Conservation (phyloP, 2,888 invertebrate species). For the Agriopis marginaria region DNA sequence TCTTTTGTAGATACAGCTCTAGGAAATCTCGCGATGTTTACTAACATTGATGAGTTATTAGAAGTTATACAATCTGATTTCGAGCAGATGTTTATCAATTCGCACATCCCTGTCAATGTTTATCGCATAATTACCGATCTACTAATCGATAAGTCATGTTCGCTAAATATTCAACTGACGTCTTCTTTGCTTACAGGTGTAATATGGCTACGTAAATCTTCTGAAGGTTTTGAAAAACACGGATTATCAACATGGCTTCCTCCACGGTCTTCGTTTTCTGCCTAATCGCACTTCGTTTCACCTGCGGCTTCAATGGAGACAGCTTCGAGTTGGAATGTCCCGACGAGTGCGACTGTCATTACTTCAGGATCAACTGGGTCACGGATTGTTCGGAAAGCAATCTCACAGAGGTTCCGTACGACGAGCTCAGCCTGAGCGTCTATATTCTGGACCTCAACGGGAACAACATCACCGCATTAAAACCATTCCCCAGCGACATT, state of each 20-base stretch:
- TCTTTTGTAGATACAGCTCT: no score
- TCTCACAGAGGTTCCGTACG: conserved; percentile 89
- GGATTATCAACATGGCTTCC: conserved; percentile 61
- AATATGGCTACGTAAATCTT: conserved; percentile 50
- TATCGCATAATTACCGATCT: conserved; percentile 51
- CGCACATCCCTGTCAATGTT: conserved; percentile 47
- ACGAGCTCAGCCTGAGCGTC: conserved; percentile 89
- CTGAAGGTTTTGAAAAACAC: conserved; percentile 41
- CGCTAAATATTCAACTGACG: conserved; percentile 27
- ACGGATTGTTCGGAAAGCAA: conserved; percentile 92
- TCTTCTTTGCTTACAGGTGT: conserved; percentile 56
- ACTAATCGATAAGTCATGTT: conserved; percentile 36
- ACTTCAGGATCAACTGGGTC: conserved; percentile 92
- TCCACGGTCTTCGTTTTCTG: conserved; percentile 61
- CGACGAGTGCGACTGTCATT: conserved; percentile 91
- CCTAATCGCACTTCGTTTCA: conserved; percentile 60
- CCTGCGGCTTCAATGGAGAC: conserved; percentile 86
- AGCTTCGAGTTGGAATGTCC: conserved; percentile 90
- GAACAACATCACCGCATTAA: conserved; percentile 87
- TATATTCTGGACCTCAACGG: conserved; percentile 90
- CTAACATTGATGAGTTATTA: conserved; percentile 12
- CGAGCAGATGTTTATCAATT: conserved; percentile 42
- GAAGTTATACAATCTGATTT: conserved; percentile 22
- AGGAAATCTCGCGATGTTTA: conserved; percentile 9
- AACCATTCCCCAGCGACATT: conserved; percentile 88